A percentile compares a stretch with the other conserved stretches of the same genome.
Conservation (phyloP, 2,888 invertebrate genomes). For the Pardosa pseudoannulata region DNA sequence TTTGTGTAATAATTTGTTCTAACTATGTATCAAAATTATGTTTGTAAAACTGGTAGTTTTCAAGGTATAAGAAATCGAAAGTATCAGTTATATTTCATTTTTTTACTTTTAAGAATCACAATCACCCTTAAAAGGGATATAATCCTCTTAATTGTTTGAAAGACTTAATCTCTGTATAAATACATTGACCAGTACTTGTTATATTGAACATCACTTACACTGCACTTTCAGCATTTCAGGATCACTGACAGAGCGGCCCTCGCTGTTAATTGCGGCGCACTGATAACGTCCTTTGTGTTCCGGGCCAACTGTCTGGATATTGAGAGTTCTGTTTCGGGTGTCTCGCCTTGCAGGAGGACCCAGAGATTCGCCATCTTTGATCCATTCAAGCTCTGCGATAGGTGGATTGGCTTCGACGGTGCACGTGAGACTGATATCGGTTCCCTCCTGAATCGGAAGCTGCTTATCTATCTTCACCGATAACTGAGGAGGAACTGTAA, state of each 20-base stretch:
- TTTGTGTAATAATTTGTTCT: too few species aligned
- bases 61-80: too few species aligned
- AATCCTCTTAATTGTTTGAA: too few species aligned
- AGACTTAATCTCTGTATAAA: too few species aligned
- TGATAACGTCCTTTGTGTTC: constrained; percentile 66
- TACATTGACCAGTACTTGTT: too few species aligned
- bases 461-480: constrained; percentile 36
- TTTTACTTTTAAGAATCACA: too few species aligned
- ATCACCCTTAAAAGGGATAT: too few species aligned
- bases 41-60: too few species aligned
- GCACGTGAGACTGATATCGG: constrained; percentile 73
- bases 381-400: constrained; percentile 73
- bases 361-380: constrained; percentile 69
- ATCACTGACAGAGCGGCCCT: constrained; percentile 53
- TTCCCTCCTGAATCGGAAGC: constrained; percentile 72
- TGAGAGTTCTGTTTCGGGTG: constrained; percentile 39
- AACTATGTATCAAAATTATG: too few species aligned
- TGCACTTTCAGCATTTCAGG: constrained; percentile 37
- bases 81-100: too few species aligned
- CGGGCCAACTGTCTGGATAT: constrained; percentile 16
- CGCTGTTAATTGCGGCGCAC: constrained; percentile 57
- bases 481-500: constrained; percentile 61
- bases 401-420: constrained; percentile 73
- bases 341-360: constrained; percentile 75
- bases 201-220: constrained; percentile 69